These are phyloP conservation scores for Cantharis rufa DNA, from an alignment of 2,888 invertebrate species.

Conservation along the genomic window DNA sequence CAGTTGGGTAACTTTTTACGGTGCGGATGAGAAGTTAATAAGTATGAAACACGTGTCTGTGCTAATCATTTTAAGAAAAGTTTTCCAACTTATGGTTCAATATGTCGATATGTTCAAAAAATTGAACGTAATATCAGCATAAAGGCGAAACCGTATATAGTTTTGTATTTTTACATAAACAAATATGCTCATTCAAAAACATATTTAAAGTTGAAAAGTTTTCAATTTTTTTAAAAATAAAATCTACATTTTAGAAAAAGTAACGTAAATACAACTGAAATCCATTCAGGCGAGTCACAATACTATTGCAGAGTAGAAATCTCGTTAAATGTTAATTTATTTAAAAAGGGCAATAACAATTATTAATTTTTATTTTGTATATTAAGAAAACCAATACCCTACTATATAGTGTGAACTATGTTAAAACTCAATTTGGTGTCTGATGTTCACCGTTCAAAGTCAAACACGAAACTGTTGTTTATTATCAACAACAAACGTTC, in stretches of 20 bases:
- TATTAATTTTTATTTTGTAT: too few relatives aligned
- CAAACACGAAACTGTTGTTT: not conserved
- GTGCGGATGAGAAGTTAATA: not conserved
- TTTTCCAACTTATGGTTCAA: too few relatives aligned
- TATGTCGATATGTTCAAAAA: too few relatives aligned
- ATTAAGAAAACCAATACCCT: not conserved
- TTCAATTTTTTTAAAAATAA: not conserved
- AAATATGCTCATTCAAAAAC: not conserved
- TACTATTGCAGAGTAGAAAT: not conserved
- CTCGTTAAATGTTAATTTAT: not conserved
- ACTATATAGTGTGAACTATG: not conserved
- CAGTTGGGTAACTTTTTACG: not conserved
- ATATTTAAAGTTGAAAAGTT: not conserved
- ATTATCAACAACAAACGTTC: not conserved
- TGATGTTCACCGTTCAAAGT: not conserved
- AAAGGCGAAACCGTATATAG: not conserved
- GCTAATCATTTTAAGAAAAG: too few relatives aligned
- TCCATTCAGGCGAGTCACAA: not conserved
- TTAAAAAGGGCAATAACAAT: not conserved
- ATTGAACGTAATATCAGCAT: too few relatives aligned
- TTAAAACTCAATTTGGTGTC: not conserved
- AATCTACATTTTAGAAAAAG: not conserved
- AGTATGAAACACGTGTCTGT: not conserved
- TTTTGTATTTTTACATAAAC: not conserved
- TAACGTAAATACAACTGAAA: not conserved